A percentile compares a stretch with the other conserved stretches of the same genome.
Evolutionary conservation across 2,888 invertebrate species (phyloP).

Genomic region (Polylopha cassiicola): DNA sequence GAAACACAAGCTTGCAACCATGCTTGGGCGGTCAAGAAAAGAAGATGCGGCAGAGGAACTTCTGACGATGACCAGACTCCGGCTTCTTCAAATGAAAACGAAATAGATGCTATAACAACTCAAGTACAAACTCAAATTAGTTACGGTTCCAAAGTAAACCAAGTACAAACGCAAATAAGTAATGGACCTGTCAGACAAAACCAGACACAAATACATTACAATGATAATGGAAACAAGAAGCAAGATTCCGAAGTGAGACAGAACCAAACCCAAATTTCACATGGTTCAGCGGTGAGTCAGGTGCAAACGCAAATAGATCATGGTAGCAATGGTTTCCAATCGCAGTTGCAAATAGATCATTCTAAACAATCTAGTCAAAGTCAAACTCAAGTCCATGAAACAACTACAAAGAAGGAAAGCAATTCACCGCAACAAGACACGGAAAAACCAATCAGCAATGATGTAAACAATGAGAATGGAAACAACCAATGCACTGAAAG

Average conservation of each 20-base stretch:
- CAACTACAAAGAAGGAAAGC: constrained; percentile 28
- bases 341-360: constrained; percentile 50
- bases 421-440: constrained; percentile 23
- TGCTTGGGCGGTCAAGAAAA: constrained; percentile 76
- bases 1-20: constrained; percentile 84
- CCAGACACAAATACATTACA: constrained; percentile 48
- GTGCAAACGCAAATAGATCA: constrained; percentile 45
- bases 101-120: constrained; percentile 25
- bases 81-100: constrained; percentile 14
- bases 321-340: constrained; percentile 41
- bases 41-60: constrained; percentile 48
- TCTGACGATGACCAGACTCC: constrained; percentile 21
- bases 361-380: constrained; percentile 44
- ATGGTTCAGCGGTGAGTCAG: constrained; percentile 44
- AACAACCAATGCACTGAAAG: constrained; percentile 48
- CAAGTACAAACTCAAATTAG: constrained; percentile 45
- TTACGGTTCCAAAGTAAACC: constrained; percentile 39
- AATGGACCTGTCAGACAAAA: constrained; percentile 39
- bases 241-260: constrained; percentile 30
- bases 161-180: constrained; percentile 47
- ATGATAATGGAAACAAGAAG: constrained; percentile 29
- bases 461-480: constrained; percentile 10
- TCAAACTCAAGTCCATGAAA: constrained; percentile 38
- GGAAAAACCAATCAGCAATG: constrained; percentile 18
- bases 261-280: constrained; percentile 45